phyloP scores from a whole-genome alignment of 2,888 invertebrate genomes.

The Bembecia ichneumoniformis region DNA sequence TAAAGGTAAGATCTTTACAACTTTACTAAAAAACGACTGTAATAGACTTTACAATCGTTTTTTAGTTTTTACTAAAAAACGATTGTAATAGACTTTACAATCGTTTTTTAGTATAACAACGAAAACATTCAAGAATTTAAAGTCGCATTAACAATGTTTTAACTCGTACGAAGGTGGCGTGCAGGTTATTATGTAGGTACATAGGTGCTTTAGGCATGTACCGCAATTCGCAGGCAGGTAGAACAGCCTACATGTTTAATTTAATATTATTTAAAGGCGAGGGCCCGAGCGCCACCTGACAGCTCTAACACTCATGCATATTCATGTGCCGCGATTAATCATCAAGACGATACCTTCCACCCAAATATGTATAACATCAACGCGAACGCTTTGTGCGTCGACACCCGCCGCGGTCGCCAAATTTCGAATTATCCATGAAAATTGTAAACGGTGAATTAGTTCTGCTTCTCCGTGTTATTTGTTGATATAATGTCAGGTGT shows the following conservation, averaged over 20 bases:
- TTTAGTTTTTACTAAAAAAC: no score
- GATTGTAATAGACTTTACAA: background rate
- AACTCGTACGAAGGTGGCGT: slow-evolving; percentile 14
- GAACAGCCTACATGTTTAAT: slow-evolving; percentile 1
- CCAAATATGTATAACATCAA: slow-evolving; percentile 26
- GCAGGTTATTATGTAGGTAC: slow-evolving; percentile 12
- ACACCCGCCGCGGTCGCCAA: background rate
- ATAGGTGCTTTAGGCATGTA: background rate
- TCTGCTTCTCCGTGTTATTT: slow-evolving; percentile 19
- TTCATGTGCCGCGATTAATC: slow-evolving; percentile 67
- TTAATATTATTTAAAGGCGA: slow-evolving; percentile 36
- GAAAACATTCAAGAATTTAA: background rate
- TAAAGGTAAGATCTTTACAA: background rate
- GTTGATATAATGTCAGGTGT: background rate
- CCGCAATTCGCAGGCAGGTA: background rate
- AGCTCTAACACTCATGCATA: slow-evolving; percentile 62
- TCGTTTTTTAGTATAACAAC: background rate
- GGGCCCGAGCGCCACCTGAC: slow-evolving; percentile 36
- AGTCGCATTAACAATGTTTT: background rate
- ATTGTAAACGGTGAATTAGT: slow-evolving; percentile 32
- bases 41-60: background rate
- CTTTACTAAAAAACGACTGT: no score
- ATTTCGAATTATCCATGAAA: slow-evolving; percentile 14
- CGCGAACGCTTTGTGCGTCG: background rate
- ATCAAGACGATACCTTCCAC: slow-evolving; percentile 20